Evolutionary conservation across 2,888 invertebrate species (phyloP).

Genomic region (Quadriops clusia): DNA sequence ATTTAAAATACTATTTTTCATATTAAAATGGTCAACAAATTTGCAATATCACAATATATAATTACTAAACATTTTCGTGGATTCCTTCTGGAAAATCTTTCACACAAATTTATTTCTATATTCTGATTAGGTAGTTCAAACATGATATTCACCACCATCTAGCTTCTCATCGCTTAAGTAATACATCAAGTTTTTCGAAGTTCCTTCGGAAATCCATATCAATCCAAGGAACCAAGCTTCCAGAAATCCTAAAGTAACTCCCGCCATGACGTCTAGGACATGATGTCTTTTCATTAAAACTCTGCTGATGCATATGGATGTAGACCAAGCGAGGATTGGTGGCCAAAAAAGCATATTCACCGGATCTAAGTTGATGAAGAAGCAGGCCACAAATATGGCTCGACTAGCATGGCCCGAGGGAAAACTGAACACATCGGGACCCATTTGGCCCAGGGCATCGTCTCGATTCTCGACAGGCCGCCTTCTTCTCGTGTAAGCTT

Average conservation of each 20-base stretch:
- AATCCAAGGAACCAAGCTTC: constrained; percentile 53
- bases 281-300: constrained; percentile 78
- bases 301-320: constrained; percentile 64
- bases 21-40: too few relatives aligned
- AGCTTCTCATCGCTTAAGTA: constrained; percentile 55
- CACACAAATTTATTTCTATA: too few relatives aligned
- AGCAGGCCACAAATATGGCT: constrained; percentile 61
- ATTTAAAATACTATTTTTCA: too few relatives aligned
- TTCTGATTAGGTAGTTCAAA: constrained; percentile 32
- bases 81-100: too few relatives aligned
- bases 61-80: too few relatives aligned
- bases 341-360: constrained; percentile 46
- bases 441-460: constrained; percentile 54
- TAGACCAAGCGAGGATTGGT: constrained; percentile 62
- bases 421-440: constrained; percentile 84
- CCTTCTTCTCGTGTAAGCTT: constrained; percentile 64
- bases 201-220: constrained; percentile 57
- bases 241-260: constrained; percentile 58
- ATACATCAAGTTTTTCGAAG: constrained; percentile 46
- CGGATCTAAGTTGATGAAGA: constrained; percentile 56
- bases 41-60: too few relatives aligned
- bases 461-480: constrained; percentile 54
- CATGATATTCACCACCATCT: constrained; percentile 58
- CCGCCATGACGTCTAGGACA: constrained; percentile 70
- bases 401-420: constrained; percentile 92